Percentiles rank a stretch among this genome's conserved stretches.
Evolutionary conservation across 2,797 vertebrate species (phyloP).

Genomic region (Centropyge bicolor): DNA sequence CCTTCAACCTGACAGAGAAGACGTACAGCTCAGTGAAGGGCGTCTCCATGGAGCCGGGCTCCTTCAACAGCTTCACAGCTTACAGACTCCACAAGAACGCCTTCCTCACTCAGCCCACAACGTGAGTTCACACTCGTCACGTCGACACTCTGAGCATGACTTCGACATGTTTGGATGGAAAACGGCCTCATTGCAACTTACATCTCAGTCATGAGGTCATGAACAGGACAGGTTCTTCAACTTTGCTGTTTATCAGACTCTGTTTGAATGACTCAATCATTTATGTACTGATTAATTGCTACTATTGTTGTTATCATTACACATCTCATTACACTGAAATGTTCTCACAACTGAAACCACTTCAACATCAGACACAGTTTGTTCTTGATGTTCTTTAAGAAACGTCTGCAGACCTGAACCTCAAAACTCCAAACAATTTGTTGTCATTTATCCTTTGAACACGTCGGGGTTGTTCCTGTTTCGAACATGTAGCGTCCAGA

Average conservation of each 20-base stretch:
- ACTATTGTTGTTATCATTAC: too few species aligned
- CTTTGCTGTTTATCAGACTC: not conserved
- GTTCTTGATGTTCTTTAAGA: not conserved
- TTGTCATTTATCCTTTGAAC: not conserved
- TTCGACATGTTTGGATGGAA: not conserved
- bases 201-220: not conserved
- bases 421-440: not conserved
- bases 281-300: not conserved
- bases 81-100: constrained; percentile 95
- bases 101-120: constrained; percentile 90
- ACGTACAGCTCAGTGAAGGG: constrained; percentile 90
- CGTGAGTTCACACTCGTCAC: constrained; percentile 82
- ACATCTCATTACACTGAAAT: not conserved
- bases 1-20: constrained; percentile 96
- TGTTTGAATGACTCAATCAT: not conserved
- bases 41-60: constrained; percentile 95
- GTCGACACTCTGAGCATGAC: too few species aligned
- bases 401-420: not conserved
- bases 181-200: not conserved
- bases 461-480: constrained; percentile 6
- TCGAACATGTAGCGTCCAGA: constrained; percentile 25
- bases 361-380: not conserved
- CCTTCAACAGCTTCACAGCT: constrained; percentile 93
- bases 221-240: too few species aligned
- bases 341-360: not conserved